Conservation (phyloP, 2,797 vertebrate species). For the Eupleurogrammus muticus region DNA sequence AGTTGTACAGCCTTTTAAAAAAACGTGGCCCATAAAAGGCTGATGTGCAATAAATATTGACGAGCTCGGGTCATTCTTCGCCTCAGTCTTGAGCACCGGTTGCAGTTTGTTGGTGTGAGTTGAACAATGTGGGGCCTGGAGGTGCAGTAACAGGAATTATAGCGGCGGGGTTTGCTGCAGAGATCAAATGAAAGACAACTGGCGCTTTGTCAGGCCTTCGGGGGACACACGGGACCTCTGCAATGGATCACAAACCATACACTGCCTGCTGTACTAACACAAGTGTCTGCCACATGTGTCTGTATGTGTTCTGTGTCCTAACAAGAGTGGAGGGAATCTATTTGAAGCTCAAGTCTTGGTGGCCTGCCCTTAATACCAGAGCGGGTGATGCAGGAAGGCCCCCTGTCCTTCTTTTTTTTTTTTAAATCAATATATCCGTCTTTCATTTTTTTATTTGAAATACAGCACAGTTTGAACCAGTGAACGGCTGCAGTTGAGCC, state of each 20-base stretch:
- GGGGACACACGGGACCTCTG: constrained; percentile 47
- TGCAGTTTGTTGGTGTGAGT: constrained; percentile 40
- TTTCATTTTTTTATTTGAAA: not conserved
- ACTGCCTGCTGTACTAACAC: constrained; percentile 17
- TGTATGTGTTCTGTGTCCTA: not conserved
- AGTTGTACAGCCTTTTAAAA: not conserved
- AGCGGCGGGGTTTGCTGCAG: constrained; percentile 71
- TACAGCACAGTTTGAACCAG: not conserved
- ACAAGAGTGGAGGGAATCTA: constrained; percentile 20
- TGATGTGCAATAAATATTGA: constrained; percentile 21
- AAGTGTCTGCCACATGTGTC: not conserved
- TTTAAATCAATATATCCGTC: not conserved
- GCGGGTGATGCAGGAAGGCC: not conserved
- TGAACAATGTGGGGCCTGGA: constrained; percentile 43
- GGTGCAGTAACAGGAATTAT: constrained; percentile 50
- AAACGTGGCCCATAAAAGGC: not conserved
- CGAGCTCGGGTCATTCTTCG: not conserved
- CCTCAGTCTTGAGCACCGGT: constrained; percentile 23
- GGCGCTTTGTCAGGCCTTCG: constrained; percentile 53
- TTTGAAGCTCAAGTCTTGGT: constrained; percentile 19
- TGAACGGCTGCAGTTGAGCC: not conserved
- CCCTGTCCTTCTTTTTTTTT: not conserved
- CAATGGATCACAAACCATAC: constrained; percentile 16
- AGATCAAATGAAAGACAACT: constrained; percentile 82
- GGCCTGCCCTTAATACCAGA: not conserved